Percentiles rank a stretch among this genome's conserved stretches.
Evolutionary conservation across 2,888 invertebrate genomes (phyloP).

Genomic region (Cryptocephalus moraei): DNA sequence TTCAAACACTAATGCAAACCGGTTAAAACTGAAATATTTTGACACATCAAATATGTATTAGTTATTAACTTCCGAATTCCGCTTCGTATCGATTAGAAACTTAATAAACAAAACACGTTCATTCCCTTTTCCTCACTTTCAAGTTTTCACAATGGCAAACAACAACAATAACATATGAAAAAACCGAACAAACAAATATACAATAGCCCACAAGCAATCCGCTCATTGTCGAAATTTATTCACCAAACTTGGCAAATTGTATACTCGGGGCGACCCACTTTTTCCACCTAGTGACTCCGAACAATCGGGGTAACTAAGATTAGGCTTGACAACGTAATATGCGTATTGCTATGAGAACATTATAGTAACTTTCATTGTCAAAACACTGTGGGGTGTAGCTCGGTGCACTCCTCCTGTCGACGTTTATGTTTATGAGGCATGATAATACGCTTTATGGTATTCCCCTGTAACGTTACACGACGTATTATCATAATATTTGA

Average conservation of each 20-base stretch:
- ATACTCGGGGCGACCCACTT: conserved; percentile 21
- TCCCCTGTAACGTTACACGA: background rate
- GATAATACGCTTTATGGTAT: background rate
- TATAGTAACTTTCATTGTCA: conserved; percentile 23
- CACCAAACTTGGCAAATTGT: conserved; percentile 5
- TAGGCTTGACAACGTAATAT: conserved; percentile 28
- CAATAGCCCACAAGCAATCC: conserved; percentile 4
- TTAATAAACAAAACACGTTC: too few relatives aligned
- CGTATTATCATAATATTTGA: background rate
- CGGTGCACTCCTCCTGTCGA: conserved; percentile 9
- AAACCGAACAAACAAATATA: background rate
- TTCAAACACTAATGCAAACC: too few relatives aligned
- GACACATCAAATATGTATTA: too few relatives aligned
- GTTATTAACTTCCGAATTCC: too few relatives aligned
- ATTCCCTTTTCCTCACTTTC: too few relatives aligned
- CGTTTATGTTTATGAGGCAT: conserved; percentile 1
- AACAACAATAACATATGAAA: too few relatives aligned
- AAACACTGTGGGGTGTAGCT: conserved; percentile 21
- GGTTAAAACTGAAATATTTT: too few relatives aligned
- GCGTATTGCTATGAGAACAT: conserved; percentile 29
- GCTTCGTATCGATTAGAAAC: too few relatives aligned
- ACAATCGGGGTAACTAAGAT: conserved; percentile 27
- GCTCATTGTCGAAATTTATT: conserved; percentile 1
- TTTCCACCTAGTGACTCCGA: conserved; percentile 26
- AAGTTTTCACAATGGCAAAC: too few relatives aligned